phyloP scores from a whole-genome alignment of 2,888 invertebrate species.

The Ommatoiulus sabulosus region DNA sequence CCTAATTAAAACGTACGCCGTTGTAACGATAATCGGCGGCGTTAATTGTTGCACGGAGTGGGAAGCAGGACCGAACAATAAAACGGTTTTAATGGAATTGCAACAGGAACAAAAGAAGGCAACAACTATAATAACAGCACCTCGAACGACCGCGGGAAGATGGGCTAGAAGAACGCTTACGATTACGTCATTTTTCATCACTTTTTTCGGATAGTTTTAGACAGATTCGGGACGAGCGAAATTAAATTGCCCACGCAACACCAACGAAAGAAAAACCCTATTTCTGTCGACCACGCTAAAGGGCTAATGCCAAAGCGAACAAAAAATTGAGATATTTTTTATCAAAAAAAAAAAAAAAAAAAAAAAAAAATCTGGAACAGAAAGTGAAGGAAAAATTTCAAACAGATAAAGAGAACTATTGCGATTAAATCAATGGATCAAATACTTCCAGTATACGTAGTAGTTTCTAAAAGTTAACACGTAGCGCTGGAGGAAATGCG shows the following conservation, averaged over 20 bases:
- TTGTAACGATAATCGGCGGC: constrained; percentile 12
- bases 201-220: background rate
- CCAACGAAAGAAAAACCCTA: background rate
- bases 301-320: too few relatives aligned
- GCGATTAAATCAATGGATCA: too few relatives aligned
- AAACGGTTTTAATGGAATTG: constrained; percentile 48
- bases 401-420: too few relatives aligned
- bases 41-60: constrained; percentile 41
- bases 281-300: background rate
- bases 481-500: too few relatives aligned
- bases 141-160: constrained; percentile 1
- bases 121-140: background rate
- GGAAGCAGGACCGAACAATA: constrained; percentile 10
- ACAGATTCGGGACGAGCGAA: background rate
- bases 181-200: constrained; percentile 13
- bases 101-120: constrained; percentile 14
- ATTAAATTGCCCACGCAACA: background rate
- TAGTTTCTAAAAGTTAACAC: too few relatives aligned
- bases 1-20: constrained; percentile 37
- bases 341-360: too few relatives aligned
- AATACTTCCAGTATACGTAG: too few relatives aligned
- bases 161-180: background rate
- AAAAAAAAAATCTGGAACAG: too few relatives aligned
- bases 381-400: too few relatives aligned
- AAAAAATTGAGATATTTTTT: too few relatives aligned